Evolutionary conservation across 1,140 invertebrate species (phyloP).

Genomic region (Prorops nasuta): DNA sequence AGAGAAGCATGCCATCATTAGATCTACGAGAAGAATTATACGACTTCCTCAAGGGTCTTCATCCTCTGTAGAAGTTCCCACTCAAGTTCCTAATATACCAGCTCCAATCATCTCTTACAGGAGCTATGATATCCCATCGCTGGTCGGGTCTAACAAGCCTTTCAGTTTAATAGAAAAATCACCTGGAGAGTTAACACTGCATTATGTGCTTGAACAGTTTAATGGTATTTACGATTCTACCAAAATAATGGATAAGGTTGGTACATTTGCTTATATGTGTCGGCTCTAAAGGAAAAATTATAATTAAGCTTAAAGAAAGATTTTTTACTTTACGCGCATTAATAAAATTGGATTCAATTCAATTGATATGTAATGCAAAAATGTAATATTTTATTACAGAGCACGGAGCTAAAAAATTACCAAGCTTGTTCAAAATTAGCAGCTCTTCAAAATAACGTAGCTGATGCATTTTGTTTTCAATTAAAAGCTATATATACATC

Average conservation of each 20-base stretch:
- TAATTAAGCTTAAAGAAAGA: not conserved
- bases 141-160: constrained; percentile 37
- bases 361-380: not conserved
- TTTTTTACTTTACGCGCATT: not conserved
- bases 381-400: constrained; percentile 21
- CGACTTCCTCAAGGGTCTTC: constrained; percentile 51
- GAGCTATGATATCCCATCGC: constrained; percentile 43
- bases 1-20: constrained; percentile 43
- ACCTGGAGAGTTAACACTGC: constrained; percentile 48
- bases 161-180: constrained; percentile 42
- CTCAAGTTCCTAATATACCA: constrained; percentile 53
- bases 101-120: constrained; percentile 48
- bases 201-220: constrained; percentile 60
- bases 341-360: not conserved
- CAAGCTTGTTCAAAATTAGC: constrained; percentile 55
- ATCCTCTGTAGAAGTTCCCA: constrained; percentile 49
- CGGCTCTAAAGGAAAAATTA: too few relatives aligned
- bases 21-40: constrained; percentile 55
- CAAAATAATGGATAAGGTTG: constrained; percentile 53
- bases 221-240: constrained; percentile 56
- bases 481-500: constrained; percentile 46
- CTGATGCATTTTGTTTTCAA: constrained; percentile 49
- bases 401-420: constrained; percentile 51
- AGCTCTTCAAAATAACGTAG: constrained; percentile 49
- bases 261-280: too few relatives aligned